Evolutionary conservation across 2,888 invertebrate species (phyloP).

Genomic region (Eupithecia tripunctaria): DNA sequence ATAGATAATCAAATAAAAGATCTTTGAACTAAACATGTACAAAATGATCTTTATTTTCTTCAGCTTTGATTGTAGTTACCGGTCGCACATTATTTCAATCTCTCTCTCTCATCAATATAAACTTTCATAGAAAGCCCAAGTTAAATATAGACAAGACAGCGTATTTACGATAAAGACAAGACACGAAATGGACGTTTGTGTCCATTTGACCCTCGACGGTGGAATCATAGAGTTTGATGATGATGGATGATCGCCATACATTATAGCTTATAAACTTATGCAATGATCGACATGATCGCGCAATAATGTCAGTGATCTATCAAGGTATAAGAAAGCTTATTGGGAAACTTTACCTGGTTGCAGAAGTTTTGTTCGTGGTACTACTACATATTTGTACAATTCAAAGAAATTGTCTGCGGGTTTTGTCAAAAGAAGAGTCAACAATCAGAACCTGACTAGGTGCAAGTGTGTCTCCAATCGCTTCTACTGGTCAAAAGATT

Average conservation of each 20-base stretch:
- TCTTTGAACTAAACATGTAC: not conserved
- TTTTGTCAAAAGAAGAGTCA: not conserved
- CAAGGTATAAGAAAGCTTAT: constrained; percentile 40
- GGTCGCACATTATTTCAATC: constrained; percentile 4
- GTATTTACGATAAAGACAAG: constrained; percentile 15
- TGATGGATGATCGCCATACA: constrained; percentile 52
- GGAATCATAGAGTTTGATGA: constrained; percentile 44
- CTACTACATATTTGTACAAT: not conserved
- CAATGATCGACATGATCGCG: constrained; percentile 52
- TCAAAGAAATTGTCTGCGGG: not conserved
- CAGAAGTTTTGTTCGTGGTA: not conserved
- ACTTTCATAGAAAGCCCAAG: constrained; percentile 12
- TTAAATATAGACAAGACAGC: constrained; percentile 11
- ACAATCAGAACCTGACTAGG: not conserved
- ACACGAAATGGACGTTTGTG: constrained; percentile 22
- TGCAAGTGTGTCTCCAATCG: not conserved
- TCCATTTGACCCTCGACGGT: constrained; percentile 48
- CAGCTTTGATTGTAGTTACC: not conserved
- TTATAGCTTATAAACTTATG: constrained; percentile 45
- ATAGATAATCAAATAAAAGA: not conserved
- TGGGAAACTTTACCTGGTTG: constrained; percentile 29
- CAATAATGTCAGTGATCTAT: constrained; percentile 52
- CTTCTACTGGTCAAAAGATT: not conserved
- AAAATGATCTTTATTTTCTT: not conserved
- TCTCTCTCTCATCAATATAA: too few relatives aligned